These are phyloP conservation scores for Clangula hyemalis DNA, from an alignment of 2,797 vertebrate species.

Conservation along the genomic window DNA sequence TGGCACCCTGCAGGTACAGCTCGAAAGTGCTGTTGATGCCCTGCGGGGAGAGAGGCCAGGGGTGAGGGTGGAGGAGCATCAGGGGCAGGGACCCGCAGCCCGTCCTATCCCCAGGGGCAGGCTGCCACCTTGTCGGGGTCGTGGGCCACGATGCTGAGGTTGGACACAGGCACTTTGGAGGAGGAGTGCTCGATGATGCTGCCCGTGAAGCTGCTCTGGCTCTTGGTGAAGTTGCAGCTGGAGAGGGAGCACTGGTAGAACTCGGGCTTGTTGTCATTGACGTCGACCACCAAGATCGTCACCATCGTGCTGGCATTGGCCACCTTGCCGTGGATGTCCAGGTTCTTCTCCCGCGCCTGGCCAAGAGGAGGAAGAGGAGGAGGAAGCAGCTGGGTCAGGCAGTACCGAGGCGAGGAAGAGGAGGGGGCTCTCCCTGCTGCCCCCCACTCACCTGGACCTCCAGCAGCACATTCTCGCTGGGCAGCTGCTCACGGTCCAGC, in stretches of 20 bases:
- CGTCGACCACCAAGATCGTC: constrained; percentile 81
- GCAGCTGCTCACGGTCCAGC: constrained; percentile 87
- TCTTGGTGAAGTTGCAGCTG: constrained; percentile 72
- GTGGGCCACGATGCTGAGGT: constrained; percentile 81
- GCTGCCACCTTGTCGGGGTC: constrained; percentile 86
- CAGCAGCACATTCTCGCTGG: constrained; percentile 77
- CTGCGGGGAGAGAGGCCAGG: constrained; percentile 66
- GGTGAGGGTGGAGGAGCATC: background rate
- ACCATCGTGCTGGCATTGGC: constrained; percentile 77
- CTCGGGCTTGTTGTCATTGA: constrained; percentile 88
- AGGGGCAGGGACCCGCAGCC: background rate
- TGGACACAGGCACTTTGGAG: constrained; percentile 72
- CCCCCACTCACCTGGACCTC: constrained; percentile 81
- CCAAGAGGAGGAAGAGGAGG: background rate
- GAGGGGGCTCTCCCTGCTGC: background rate
- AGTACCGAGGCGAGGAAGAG: background rate
- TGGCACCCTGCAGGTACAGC: constrained; percentile 77
- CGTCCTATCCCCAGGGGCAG: background rate
- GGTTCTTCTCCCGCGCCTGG: constrained; percentile 83
- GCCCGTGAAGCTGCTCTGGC: constrained; percentile 75
- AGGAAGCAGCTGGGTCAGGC: fast-evolving
- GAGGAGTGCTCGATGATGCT: constrained; percentile 83
- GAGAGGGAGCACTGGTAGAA: constrained; percentile 84
- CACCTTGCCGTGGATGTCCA: constrained; percentile 68
- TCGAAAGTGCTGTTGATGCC: constrained; percentile 74